Percentiles rank a stretch among this genome's conserved stretches.
phyloP scores from a whole-genome alignment of 2,797 vertebrate species.

The Xiphophorus birchmanni region DNA sequence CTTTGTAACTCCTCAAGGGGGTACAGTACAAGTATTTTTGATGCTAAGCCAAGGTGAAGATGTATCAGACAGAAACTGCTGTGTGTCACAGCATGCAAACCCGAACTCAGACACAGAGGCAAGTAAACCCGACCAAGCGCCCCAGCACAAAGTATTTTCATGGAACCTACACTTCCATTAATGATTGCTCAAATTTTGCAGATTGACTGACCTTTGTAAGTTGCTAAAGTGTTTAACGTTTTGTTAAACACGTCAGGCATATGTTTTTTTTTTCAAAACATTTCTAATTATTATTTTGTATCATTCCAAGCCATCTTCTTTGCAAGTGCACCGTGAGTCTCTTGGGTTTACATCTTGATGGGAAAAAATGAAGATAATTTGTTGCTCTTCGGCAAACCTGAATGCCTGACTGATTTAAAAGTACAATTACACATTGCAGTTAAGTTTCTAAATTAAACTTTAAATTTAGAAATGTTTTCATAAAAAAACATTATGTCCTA shows the following conservation, averaged over 20 bases:
- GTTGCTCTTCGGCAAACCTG: not conserved
- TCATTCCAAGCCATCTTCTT: not conserved
- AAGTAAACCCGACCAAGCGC: conserved; percentile 3
- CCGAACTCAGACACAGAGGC: conserved; percentile 3
- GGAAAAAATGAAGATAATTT: not conserved
- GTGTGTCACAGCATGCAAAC: conserved; percentile 40
- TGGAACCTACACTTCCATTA: not conserved
- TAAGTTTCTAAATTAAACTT: not conserved
- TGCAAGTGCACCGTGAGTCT: not conserved
- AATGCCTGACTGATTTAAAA: not conserved
- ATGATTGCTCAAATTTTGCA: not conserved
- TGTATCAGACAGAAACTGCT: conserved; percentile 58
- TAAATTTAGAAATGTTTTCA: not conserved
- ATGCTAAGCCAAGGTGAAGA: conserved; percentile 78
- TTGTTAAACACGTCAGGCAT: not conserved
- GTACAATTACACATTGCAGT: not conserved
- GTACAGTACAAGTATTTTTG: conserved; percentile 78
- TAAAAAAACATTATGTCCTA: not conserved
- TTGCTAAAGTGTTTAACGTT: not conserved
- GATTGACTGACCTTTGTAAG: not conserved
- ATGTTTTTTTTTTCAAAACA: not conserved
- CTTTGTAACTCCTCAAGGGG: conserved; percentile 55
- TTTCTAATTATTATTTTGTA: not conserved
- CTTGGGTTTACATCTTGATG: not conserved
- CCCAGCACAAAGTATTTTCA: conserved; percentile 8